Conservation (phyloP, 2,113 vertebrate genomes). For the Globicephala melas region DNA sequence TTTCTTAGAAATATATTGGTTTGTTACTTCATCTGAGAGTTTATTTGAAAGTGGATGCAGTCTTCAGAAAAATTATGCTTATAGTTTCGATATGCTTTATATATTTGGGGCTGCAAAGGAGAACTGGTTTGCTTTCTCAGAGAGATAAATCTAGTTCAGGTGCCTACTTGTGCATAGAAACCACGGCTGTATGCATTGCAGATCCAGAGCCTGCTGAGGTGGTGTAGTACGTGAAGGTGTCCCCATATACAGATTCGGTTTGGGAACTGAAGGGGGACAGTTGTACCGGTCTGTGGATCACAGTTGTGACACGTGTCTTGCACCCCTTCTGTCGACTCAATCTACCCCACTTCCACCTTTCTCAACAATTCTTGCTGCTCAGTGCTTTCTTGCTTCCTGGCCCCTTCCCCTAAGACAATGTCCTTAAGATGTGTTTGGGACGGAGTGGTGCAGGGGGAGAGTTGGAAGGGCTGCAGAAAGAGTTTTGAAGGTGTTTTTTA, state of each 20-base stretch:
- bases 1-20: not conserved
- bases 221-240: rapidly evolving
- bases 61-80: not conserved
- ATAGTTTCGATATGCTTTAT: not conserved
- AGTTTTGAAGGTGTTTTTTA: no score
- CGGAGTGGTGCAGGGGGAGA: no score
- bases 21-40: not conserved
- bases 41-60: not conserved
- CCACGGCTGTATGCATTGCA: rapidly evolving
- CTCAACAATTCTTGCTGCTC: not conserved
- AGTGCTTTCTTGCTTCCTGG: not conserved
- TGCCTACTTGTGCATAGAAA: not conserved
- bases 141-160: not conserved
- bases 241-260: not conserved
- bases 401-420: not conserved
- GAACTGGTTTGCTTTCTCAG: no score
- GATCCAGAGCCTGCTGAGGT: not conserved
- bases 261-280: not conserved
- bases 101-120: no score
- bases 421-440: not conserved
- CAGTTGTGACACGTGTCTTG: not conserved
- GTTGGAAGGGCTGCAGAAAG: no score
- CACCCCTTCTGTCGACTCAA: not conserved
- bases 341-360: not conserved
- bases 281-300: not conserved